phyloP scores from a whole-genome alignment of 1,140 invertebrate genomes.

The Triops longicaudatus region DNA sequence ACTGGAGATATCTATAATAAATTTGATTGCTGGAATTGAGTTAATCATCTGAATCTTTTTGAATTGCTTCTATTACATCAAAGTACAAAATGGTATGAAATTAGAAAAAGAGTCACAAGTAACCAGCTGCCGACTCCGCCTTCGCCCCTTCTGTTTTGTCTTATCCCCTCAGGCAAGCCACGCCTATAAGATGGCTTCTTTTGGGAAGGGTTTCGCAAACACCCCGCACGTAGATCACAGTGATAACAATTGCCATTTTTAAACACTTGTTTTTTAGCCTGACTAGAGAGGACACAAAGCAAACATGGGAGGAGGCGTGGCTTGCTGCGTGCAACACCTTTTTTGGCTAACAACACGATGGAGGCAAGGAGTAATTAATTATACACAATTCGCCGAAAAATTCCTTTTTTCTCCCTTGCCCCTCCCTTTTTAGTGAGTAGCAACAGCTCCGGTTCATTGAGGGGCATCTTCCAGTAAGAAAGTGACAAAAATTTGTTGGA shows the following conservation, averaged over 20 bases:
- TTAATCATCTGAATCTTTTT: background rate
- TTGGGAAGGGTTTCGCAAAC: background rate
- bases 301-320: conserved; percentile 13
- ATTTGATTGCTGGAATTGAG: background rate
- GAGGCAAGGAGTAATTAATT: conserved; percentile 2
- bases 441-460: background rate
- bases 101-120: conserved; percentile 15
- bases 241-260: background rate
- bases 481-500: background rate
- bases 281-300: conserved; percentile 14
- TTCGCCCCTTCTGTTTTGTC: background rate
- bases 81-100: conserved; percentile 15
- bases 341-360: background rate
- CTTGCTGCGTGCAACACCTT: conserved; percentile 14
- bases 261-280: background rate
- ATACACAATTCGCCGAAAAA: background rate
- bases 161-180: conserved; percentile 3
- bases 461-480: background rate
- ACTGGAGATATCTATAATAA: background rate
- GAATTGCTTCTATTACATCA: conserved; percentile 12
- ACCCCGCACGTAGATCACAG: conserved; percentile 5
- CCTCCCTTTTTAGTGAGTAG: background rate
- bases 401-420: background rate
- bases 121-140: conserved; percentile 9
- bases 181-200: conserved; percentile 5